phyloP scores from a whole-genome alignment of 37 sponge, comb jelly and placozoan genomes.

The Tethya wilhelma region DNA sequence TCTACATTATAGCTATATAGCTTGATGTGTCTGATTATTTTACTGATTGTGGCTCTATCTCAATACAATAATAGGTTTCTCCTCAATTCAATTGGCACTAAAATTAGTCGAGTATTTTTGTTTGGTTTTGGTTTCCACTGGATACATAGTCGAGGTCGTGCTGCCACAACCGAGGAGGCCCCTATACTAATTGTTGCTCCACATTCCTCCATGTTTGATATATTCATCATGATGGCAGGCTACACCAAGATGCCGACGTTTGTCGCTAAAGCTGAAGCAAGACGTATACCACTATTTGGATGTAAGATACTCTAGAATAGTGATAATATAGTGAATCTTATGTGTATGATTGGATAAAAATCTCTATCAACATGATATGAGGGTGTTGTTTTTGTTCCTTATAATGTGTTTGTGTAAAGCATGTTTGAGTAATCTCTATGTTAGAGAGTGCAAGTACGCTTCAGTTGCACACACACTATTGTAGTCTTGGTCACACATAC shows the following conservation, averaged over 20 bases:
- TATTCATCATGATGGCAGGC: constrained; percentile 24
- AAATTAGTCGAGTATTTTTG: constrained; percentile 25
- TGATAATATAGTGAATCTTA: too few species aligned
- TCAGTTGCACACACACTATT: too few species aligned
- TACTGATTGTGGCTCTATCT: neutral
- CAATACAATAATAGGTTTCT: neutral
- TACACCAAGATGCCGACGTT: constrained; percentile 33
- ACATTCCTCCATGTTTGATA: constrained; percentile 69
- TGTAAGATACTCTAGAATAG: too few species aligned
- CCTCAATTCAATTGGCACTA: neutral
- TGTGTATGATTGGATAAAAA: too few species aligned
- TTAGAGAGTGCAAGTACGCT: too few species aligned
- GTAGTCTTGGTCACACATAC: constrained; percentile 27
- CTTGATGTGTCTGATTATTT: too few species aligned
- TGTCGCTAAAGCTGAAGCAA: constrained; percentile 24
- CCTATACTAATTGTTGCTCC: constrained; percentile 68
- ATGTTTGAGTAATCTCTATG: too few species aligned
- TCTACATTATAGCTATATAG: too few species aligned
- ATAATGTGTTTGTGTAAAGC: neutral
- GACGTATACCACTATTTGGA: constrained; percentile 56
- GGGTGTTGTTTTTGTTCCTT: neutral
- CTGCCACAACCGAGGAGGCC: constrained; percentile 30
- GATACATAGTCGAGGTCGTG: constrained; percentile 43
- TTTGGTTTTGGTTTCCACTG: constrained; percentile 74
- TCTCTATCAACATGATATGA: too few species aligned